Evolutionary conservation across 2,113 vertebrate genomes (phyloP).

Genomic region (Platysternon megacephalum): DNA sequence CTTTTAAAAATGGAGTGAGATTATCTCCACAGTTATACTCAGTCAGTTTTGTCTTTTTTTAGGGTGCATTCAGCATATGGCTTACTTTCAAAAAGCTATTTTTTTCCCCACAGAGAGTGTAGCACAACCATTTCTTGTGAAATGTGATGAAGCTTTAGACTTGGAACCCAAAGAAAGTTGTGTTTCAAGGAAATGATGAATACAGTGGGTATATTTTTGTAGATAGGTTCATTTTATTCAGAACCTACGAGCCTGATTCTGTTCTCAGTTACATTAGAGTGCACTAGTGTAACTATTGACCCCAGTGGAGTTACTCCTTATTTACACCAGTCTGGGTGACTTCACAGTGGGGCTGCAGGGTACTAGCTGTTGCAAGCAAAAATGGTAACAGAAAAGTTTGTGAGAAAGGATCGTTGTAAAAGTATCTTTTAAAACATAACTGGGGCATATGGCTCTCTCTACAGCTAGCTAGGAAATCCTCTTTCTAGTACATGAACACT

Average conservation of each 20-base stretch:
- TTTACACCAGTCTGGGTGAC: background rate
- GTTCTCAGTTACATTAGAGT: background rate
- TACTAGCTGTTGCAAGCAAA: background rate
- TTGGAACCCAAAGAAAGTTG: slow-evolving; percentile 45
- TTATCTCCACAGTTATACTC: slow-evolving; percentile 50
- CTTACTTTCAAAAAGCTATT: slow-evolving; percentile 21
- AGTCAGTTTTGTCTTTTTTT: slow-evolving; percentile 62
- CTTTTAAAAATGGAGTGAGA: slow-evolving; percentile 68
- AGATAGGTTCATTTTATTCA: slow-evolving; percentile 26
- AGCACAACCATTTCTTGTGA: slow-evolving; percentile 64
- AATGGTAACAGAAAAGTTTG: background rate
- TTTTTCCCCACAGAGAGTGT: slow-evolving; percentile 38
- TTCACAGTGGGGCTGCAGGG: background rate
- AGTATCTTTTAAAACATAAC: background rate
- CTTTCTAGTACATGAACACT: background rate
- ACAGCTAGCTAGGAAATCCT: background rate
- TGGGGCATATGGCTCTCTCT: background rate
- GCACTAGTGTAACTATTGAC: background rate
- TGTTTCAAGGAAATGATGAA: slow-evolving; percentile 62
- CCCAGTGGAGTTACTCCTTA: background rate
- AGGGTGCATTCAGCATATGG: slow-evolving; percentile 36
- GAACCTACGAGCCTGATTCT: slow-evolving; percentile 2
- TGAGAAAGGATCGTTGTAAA: background rate
- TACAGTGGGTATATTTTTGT: slow-evolving; percentile 30
- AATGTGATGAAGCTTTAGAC: slow-evolving; percentile 32